A percentile compares a stretch with the other conserved stretches of the same genome.
Conservation (phyloP, 2,888 invertebrate genomes). For the Macropis europaea region DNA sequence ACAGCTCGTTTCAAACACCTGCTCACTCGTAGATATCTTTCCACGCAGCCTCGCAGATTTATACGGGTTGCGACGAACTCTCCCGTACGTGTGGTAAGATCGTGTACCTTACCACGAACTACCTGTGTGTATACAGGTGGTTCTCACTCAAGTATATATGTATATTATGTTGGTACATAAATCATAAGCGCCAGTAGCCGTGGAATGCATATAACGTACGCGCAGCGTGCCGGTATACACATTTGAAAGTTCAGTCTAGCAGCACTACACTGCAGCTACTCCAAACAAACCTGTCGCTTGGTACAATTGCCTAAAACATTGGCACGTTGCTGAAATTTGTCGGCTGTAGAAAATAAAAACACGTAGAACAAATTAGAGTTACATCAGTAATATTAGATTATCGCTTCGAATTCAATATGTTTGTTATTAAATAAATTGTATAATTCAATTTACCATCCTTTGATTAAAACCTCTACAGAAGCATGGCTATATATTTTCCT, state of each 20-base stretch:
- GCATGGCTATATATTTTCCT: too few relatives aligned
- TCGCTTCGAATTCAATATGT: too few relatives aligned
- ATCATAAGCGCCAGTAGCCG: slow-evolving; percentile 67
- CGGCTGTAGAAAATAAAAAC: too few relatives aligned
- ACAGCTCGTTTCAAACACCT: slow-evolving; percentile 73
- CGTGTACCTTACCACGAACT: slow-evolving; percentile 10
- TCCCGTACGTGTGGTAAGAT: slow-evolving; percentile 44
- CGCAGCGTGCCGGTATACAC: slow-evolving; percentile 19
- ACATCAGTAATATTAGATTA: too few relatives aligned
- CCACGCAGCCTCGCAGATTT: slow-evolving; percentile 56
- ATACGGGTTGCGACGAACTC: slow-evolving; percentile 39
- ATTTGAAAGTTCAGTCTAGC: background rate
- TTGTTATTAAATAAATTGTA: too few relatives aligned
- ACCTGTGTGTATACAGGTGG: background rate
- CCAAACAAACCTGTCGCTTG: background rate
- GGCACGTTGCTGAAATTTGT: too few relatives aligned
- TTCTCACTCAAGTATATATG: slow-evolving; percentile 18
- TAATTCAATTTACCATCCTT: too few relatives aligned
- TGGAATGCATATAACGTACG: slow-evolving; percentile 66
- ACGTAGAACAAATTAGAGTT: too few relatives aligned
- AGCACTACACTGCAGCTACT: background rate
- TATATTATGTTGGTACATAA: slow-evolving; percentile 55
- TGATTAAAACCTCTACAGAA: too few relatives aligned
- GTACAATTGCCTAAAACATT: too few relatives aligned
- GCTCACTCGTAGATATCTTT: slow-evolving; percentile 63